Base-by-base conservation (phyloP, 2,113 vertebrate genomes). In the Sceloporus undulatus region DNA sequence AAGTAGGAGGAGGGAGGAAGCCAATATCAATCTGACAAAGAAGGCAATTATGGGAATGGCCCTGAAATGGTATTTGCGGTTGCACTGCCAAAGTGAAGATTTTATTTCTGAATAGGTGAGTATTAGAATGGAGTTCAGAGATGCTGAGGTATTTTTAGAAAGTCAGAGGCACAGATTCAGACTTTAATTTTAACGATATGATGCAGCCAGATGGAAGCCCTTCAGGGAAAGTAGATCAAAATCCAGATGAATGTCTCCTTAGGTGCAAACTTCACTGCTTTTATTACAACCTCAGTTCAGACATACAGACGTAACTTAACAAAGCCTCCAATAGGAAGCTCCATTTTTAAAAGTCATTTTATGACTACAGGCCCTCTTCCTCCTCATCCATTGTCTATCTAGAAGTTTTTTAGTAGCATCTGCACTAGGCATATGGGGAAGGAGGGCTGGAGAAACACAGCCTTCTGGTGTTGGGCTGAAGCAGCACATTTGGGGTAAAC, bases 81-180 rank as follows among this genome's bases (percentile, higher is more conserved):
- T 95, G 92, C 94, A 87, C 91, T 88, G 93, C 88, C 94, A 93
- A 92, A 92, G 94, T 93, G 94, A 83, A 90, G 91, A 95, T 96
- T 95, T 92, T 93, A 90, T 95, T 95, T 96, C 92, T 93, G 95
- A 96, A 95, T 95, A 95, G 91, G 94, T 79, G 89, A 87, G 89
- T 90, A 59, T 94, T 92, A 95, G 93, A 97, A 95, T 91, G 91
- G 74, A 94, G 65, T 93, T 91, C 87, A 91, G 93, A 92, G 95
- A 94, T 34, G 27, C 87, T 92, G 89, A 95, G 91, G 91, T 96
- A 94, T 95, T 96, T 95, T 91, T 93, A 93, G 94, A 94, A 94
- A 87, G 91, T 92, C 91, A 92, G 96, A 96, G 96, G 94, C 96
- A 90, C 93, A 89, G 95, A 96, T 96, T 91, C 95, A 93, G 85